phyloP scores from a whole-genome alignment of 2,113 vertebrate species.

The Cyphomyrus plagiostoma region DNA sequence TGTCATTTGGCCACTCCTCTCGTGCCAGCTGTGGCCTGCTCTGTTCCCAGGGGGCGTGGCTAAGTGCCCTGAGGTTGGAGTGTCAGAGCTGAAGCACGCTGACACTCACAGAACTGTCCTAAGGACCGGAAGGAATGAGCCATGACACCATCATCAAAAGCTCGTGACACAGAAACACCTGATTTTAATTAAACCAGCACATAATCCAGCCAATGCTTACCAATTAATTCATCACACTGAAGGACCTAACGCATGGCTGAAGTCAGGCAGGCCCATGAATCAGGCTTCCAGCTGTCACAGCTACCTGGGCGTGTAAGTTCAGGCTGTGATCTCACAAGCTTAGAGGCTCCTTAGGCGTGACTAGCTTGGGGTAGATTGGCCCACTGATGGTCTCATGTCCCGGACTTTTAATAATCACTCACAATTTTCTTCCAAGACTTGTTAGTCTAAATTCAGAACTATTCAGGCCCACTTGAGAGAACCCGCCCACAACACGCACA shows the following conservation, averaged over 20 bases:
- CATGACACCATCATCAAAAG: not conserved
- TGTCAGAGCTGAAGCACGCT: not conserved
- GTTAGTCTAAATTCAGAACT: not conserved
- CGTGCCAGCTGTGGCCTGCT: not conserved
- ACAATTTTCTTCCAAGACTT: not conserved
- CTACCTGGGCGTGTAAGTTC: not conserved
- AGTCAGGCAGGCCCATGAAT: not conserved
- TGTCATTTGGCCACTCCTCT: not conserved
- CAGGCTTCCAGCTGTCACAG: not conserved
- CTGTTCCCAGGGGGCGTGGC: not conserved
- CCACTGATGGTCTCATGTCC: not conserved
- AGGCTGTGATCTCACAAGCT: not conserved
- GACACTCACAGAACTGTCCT: not conserved
- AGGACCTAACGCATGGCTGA: not conserved
- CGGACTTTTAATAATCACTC: not conserved
- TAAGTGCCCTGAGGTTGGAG: not conserved
- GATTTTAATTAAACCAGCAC: not conserved
- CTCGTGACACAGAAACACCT: not conserved
- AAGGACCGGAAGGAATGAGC: not conserved
- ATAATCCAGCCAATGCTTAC: not conserved
- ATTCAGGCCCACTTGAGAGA: not conserved
- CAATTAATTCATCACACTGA: not conserved
- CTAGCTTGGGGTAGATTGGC: not conserved
- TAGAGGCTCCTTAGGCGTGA: not conserved
- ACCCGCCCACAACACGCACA: not conserved